Evolutionary conservation across 2,113 vertebrate genomes (phyloP).

Genomic region (Pipra filicauda): DNA sequence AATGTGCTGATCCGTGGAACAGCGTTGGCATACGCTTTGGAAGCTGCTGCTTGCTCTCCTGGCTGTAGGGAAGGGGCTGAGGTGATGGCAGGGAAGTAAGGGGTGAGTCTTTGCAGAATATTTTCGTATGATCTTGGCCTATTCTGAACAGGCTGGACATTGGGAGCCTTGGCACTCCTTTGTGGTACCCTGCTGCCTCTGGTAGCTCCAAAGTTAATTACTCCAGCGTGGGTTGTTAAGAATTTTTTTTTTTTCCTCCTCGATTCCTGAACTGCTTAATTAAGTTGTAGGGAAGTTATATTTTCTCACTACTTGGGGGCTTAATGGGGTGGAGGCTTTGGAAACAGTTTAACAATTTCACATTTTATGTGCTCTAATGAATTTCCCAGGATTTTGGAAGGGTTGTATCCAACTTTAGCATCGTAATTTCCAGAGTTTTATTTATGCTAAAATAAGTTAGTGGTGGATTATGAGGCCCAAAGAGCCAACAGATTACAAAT

Average conservation of each 20-base stretch:
- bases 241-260: neutral
- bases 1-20: constrained; percentile 59
- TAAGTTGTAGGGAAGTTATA: constrained; percentile 5
- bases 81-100: constrained; percentile 55
- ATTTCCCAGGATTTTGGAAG: constrained; percentile 59
- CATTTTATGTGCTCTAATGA: constrained; percentile 58
- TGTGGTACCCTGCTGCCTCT: neutral
- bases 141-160: neutral
- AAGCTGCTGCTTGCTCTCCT: constrained; percentile 53
- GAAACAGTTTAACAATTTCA: constrained; percentile 32
- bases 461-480: neutral
- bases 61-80: constrained; percentile 56
- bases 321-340: constrained; percentile 51
- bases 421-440: constrained; percentile 42
- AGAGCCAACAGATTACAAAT: constrained; percentile 30
- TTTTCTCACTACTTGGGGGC: constrained; percentile 47
- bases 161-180: neutral
- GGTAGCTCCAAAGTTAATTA: neutral
- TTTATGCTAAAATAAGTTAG: constrained; percentile 47
- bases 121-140: neutral
- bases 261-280: neutral
- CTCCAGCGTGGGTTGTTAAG: neutral
- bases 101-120: constrained; percentile 28
- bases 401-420: neutral
- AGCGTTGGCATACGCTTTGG: constrained; percentile 48